Conservation (phyloP, 2,888 invertebrate genomes). For the Aromia moschata region DNA sequence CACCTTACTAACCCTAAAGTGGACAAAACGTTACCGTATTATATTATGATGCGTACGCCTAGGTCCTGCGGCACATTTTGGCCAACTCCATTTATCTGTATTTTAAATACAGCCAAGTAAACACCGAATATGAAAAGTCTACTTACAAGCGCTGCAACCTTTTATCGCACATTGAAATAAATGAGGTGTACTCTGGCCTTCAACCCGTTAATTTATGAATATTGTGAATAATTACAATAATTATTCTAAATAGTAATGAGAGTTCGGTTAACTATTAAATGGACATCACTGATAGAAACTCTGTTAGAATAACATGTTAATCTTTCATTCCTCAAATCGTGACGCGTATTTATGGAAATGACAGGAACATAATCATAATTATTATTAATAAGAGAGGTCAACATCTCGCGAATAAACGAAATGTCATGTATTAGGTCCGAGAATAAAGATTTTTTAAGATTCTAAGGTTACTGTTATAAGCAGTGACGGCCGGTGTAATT, state of each 20-base stretch:
- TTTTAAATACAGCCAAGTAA: too few species aligned
- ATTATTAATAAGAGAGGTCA: too few species aligned
- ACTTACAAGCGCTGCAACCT: conserved; percentile 2
- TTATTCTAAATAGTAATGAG: conserved; percentile 23
- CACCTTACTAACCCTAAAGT: too few species aligned
- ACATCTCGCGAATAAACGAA: too few species aligned
- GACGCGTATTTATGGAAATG: neutral
- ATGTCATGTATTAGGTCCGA: too few species aligned
- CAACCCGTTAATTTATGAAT: conserved; percentile 34
- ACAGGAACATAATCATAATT: neutral
- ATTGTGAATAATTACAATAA: conserved; percentile 34
- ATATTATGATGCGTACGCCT: too few species aligned
- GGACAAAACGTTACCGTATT: too few species aligned
- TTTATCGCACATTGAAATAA: conserved; percentile 37
- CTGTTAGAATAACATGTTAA: conserved; percentile 8
- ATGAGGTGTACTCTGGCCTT: conserved; percentile 32
- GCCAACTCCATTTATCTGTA: too few species aligned
- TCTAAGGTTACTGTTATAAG: too few species aligned
- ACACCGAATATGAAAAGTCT: conserved; percentile 13
- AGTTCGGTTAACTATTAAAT: conserved; percentile 6
- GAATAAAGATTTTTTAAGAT: too few species aligned
- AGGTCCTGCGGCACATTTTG: too few species aligned
- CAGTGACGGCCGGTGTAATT: too few species aligned
- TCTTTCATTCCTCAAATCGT: neutral
- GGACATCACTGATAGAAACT: neutral